Percentiles rank a stretch among this genome's conserved stretches.
phyloP scores from a whole-genome alignment of 2,113 vertebrate genomes.

The Catharus minimus region DNA sequence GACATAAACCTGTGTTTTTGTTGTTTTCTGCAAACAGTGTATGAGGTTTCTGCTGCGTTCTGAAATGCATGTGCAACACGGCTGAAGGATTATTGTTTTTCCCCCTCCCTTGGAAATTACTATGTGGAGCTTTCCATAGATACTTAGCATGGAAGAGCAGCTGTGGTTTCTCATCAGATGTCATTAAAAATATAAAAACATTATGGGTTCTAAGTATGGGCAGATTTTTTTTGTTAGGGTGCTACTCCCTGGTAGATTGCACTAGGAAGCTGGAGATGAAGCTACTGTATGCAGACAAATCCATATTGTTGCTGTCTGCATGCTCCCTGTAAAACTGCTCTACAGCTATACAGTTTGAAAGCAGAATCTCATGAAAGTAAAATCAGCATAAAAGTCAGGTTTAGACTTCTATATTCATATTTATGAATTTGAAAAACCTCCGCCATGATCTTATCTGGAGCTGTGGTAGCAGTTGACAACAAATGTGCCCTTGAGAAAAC shows the following conservation, averaged over 20 bases:
- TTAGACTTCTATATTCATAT: slow-evolving; percentile 70
- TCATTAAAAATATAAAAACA: background rate
- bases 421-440: slow-evolving; percentile 72
- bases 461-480: slow-evolving; percentile 63
- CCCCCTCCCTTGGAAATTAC: background rate
- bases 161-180: background rate
- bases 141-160: background rate
- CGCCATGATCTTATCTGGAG: slow-evolving; percentile 65
- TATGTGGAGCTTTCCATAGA: background rate
- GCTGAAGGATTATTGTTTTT: background rate
- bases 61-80: background rate
- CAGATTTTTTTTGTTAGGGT: background rate
- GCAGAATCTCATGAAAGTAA: slow-evolving; percentile 72
- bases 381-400: slow-evolving; percentile 71
- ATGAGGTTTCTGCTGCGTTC: background rate
- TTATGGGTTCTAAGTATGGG: background rate
- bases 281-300: slow-evolving; percentile 49
- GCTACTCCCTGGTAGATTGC: background rate
- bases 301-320: slow-evolving; percentile 45
- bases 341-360: slow-evolving; percentile 65
- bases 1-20: background rate
- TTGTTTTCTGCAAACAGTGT: background rate
- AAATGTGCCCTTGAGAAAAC: slow-evolving; percentile 73
- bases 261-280: slow-evolving; percentile 29
- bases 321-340: slow-evolving; percentile 46